A percentile compares a stretch with the other conserved stretches of the same genome.
Conservation (phyloP, 2,888 invertebrate genomes). For the Cryptus viduatorius region DNA sequence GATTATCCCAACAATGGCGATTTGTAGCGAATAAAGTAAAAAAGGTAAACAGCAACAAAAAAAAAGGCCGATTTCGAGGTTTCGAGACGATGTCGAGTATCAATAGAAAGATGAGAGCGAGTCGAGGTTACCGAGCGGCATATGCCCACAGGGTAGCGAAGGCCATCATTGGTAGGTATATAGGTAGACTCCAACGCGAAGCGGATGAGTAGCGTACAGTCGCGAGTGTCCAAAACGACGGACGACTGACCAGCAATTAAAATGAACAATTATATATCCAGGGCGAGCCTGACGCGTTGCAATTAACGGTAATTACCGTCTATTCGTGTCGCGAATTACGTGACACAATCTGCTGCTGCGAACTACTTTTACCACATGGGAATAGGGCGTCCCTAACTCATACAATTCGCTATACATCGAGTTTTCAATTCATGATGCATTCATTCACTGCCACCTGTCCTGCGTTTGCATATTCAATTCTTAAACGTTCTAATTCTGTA, state of each 20-base stretch:
- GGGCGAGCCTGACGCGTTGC: slow-evolving; percentile 68
- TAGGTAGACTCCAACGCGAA: slow-evolving; percentile 25
- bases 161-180: slow-evolving; percentile 46
- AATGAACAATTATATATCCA: slow-evolving; percentile 70
- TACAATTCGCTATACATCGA: slow-evolving; percentile 47
- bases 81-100: too few relatives aligned
- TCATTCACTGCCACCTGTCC: slow-evolving; percentile 39
- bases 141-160: slow-evolving; percentile 30
- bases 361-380: slow-evolving; percentile 73
- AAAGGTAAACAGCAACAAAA: neutral
- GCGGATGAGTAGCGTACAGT: slow-evolving; percentile 28
- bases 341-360: slow-evolving; percentile 72
- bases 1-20: neutral
- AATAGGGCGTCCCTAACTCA: slow-evolving; percentile 64
- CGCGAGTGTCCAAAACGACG: slow-evolving; percentile 60
- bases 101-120: too few relatives aligned
- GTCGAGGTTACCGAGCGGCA: too few relatives aligned
- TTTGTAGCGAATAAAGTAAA: neutral
- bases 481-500: slow-evolving; percentile 9
- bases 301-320: slow-evolving; percentile 75
- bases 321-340: slow-evolving; percentile 72
- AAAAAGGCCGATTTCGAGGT: neutral
- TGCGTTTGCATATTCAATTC: slow-evolving; percentile 55
- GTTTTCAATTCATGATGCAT: slow-evolving; percentile 52
- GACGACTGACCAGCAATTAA: slow-evolving; percentile 73